These are phyloP conservation scores for Drosophila rellima DNA, from an alignment of 2,888 invertebrate species.

Conservation along the genomic window DNA sequence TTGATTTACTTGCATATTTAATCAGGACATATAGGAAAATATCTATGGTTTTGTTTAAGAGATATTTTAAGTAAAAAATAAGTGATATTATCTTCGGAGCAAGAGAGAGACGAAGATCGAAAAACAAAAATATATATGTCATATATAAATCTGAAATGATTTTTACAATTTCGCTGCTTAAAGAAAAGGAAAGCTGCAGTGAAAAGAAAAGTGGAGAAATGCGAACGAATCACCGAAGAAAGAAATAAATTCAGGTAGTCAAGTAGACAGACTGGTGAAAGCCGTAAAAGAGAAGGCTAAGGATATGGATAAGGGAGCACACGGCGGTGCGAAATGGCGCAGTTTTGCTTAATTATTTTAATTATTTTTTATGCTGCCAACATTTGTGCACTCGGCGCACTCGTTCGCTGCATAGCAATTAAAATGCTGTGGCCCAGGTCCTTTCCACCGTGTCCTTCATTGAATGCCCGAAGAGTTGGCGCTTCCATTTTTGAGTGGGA, in stretches of 20 bases:
- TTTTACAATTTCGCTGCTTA: background rate
- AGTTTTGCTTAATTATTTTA: slow-evolving; percentile 79
- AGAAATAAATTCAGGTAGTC: slow-evolving; percentile 27
- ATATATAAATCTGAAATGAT: slow-evolving; percentile 2
- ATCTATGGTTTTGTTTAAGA: too few species aligned
- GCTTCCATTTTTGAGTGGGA: slow-evolving; percentile 49
- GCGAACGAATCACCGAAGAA: slow-evolving; percentile 23
- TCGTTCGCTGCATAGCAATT: slow-evolving; percentile 65
- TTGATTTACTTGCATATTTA: background rate
- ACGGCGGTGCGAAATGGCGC: slow-evolving; percentile 42
- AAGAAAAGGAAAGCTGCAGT: slow-evolving; percentile 37
- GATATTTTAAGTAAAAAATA: too few species aligned
- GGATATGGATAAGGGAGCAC: background rate
- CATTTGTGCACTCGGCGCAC: slow-evolving; percentile 42
- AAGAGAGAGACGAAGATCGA: too few species aligned
- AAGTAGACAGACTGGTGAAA: slow-evolving; percentile 30
- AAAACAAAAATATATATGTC: background rate
- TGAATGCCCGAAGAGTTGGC: slow-evolving; percentile 48
- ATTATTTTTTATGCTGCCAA: slow-evolving; percentile 74
- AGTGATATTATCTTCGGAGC: too few species aligned
- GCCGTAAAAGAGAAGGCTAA: background rate
- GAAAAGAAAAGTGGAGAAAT: slow-evolving; percentile 55
- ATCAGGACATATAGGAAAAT: background rate
- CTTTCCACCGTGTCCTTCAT: slow-evolving; percentile 50
- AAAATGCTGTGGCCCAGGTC: slow-evolving; percentile 56